Percentiles rank a stretch among this genome's conserved stretches.
Conservation (phyloP, 2,113 vertebrate genomes). For the Morphnarchus princeps region DNA sequence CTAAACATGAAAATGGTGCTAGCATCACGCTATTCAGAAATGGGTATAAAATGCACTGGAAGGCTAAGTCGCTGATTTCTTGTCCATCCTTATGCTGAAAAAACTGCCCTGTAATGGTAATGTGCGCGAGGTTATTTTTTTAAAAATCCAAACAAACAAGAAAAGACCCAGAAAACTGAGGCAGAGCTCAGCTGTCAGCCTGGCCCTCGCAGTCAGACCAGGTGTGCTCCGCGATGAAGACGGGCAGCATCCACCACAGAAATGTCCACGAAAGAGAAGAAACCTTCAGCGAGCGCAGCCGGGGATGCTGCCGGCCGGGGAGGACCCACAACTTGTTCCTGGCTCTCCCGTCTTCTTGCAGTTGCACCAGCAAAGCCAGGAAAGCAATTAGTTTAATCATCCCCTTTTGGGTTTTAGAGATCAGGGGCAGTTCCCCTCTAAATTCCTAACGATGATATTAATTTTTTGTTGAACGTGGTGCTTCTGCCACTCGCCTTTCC, state of each 20-base stretch:
- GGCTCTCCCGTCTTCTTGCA: background rate
- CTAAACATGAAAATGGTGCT: background rate
- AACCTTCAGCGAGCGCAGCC: background rate
- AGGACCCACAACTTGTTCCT: background rate
- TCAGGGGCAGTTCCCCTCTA: background rate
- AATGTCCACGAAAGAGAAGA: background rate
- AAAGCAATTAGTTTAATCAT: background rate
- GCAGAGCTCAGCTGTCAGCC: background rate
- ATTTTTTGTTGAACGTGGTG: background rate
- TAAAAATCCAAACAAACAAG: background rate
- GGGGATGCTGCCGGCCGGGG: background rate
- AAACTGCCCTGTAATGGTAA: background rate
- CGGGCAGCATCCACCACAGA: background rate
- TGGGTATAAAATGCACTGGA: background rate
- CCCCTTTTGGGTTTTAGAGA: background rate
- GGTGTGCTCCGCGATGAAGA: rapidly evolving
- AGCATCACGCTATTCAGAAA: background rate
- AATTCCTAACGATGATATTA: background rate
- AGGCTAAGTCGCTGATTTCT: background rate
- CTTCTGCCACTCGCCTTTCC: background rate
- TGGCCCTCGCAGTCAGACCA: background rate
- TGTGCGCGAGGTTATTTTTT: rapidly evolving
- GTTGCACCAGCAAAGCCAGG: background rate
- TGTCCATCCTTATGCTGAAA: background rate
- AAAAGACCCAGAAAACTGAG: background rate